Base-by-base conservation (phyloP, 2,888 invertebrate species). In the Exocentrus adspersus region DNA sequence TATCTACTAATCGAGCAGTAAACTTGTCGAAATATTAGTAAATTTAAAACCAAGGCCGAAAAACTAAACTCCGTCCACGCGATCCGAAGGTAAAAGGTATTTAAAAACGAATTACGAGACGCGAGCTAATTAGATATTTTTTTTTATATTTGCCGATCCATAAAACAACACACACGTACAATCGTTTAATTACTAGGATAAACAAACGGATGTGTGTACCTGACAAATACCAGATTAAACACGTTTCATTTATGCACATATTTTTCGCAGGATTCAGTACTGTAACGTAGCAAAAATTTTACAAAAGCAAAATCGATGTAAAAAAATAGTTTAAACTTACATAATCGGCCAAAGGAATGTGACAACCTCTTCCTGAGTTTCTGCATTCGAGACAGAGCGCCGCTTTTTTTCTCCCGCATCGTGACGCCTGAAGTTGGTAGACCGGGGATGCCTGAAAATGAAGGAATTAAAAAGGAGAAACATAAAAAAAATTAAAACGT, bases 321-420 rank as follows among this genome's bases (percentile, higher is more conserved):
- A n/a, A n/a, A n/a, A n/a, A n/a, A 24, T 46, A 7, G 19, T 7
- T 54, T 41, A 16, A 6, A 94, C 96, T 95, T 87, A 97, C 96
- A 94, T 85, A 97, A 88, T 89, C 96, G 89, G 83, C 96, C 96
- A 86, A 97, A 96, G 86, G 96, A 96, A 84, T 95, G 93, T 81
- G 96, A 96, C 81, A 97, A 90, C 84, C 96, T 90, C 87, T 96
- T 95, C 86, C 95, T 93, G 80, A 97, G 89, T 86, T 95, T 96
- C 86, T 97, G 96, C 86, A 94, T 93, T 84, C 92, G 89, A 84
- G 93, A 93, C 83, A 96, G 88, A 75, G 95, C 93, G 78, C 94
- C 94, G 75, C 92, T 92, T 84, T 94, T 93, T 85, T 95, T 95
- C 85, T 95, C 94, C 83, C 94, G 89, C 93, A 94, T 93, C 81